Evolutionary conservation across 2,113 vertebrate species (phyloP).

Genomic region (Trachemys scripta): DNA sequence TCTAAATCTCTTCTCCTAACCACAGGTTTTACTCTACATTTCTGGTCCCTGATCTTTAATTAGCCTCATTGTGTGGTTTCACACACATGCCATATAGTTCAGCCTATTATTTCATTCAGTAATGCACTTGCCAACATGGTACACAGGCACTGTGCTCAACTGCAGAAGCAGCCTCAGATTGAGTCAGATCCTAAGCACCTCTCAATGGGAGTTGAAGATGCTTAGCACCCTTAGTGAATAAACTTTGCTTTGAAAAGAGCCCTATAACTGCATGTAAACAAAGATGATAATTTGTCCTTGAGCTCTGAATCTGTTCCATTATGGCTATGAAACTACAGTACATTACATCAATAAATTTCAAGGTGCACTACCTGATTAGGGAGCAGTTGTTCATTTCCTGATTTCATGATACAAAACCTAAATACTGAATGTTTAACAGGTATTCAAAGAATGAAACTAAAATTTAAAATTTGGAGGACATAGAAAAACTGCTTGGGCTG

Average conservation of each 20-base stretch:
- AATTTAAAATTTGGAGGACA: background rate
- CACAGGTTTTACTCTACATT: background rate
- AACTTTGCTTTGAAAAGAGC: background rate
- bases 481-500: background rate
- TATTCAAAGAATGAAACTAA: background rate
- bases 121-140: background rate
- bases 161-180: background rate
- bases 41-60: rapidly evolving
- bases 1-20: background rate
- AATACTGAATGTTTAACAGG: background rate
- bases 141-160: background rate
- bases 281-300: background rate
- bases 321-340: background rate
- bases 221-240: background rate
- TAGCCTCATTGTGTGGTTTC: background rate
- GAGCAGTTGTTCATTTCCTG: background rate
- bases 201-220: background rate
- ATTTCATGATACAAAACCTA: background rate
- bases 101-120: background rate
- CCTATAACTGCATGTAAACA: background rate
- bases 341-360: background rate
- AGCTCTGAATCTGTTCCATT: background rate
- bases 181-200: background rate
- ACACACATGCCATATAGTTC: background rate
- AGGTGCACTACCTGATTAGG: background rate